Base-by-base conservation (phyloP, 2,113 vertebrate genomes). In the Pseudorasbora parva region DNA sequence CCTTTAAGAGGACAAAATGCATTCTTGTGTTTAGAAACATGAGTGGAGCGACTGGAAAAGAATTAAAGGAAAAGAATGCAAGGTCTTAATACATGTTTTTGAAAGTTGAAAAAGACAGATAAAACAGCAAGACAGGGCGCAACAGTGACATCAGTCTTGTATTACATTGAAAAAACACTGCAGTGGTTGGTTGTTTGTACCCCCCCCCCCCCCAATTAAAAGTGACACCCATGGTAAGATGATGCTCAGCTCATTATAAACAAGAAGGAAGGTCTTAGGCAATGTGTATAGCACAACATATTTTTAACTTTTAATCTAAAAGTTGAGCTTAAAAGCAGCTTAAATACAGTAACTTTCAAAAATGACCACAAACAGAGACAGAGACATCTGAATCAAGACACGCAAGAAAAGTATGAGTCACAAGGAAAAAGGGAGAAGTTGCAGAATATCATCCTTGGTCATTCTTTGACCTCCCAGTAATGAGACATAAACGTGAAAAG, bases 401-500 rank as follows among this genome's bases (percentile, higher is more conserved):
- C 21, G 45, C 66, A n/a, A 23, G 33, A 43, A 21, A 71, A 7
- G 11, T 23, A 71, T 71, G 68, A 45, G 68, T 71, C 68, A 71
- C 21, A 79, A n/a, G 33, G 30, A 78, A 69, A 60, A 86, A 66
- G 80, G 84, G 71, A 9, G 45, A 72, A 33, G 25, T 57, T 56
- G 56, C 47, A 59, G n/a, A 21, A 84, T 56, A 19, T 79, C 33
- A 56, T 51, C 81, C 59, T 51, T 49, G n/a, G 66, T 77, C 85
- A 86, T 62, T 79, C 84, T 41, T 82, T 89, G 88, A 91, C 90
- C 89, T 89, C 27, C 23, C 1, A 85, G 85, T 92, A 91, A 91
- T 92, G 87, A 92, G 89, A 83, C 57, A 85, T 84, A 90, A 91
- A 92, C 54, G 85, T 85, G 86, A 45, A 54, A 83, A 91, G 88